Conservation (phyloP, 2,113 vertebrate genomes). For the Amphiprion percula region DNA sequence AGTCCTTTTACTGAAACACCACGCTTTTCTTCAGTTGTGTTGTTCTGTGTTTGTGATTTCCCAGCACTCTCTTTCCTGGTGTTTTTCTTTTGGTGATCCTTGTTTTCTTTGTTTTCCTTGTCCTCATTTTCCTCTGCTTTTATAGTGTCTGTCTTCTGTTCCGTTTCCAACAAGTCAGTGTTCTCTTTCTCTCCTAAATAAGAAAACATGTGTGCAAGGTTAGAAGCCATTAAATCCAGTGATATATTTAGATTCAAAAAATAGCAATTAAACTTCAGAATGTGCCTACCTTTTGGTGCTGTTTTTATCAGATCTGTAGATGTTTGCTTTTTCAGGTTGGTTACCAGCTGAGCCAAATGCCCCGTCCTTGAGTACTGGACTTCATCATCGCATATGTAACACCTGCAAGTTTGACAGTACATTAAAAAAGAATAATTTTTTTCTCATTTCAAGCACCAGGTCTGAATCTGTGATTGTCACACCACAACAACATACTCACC, state of each 20-base stretch:
- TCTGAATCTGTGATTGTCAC: neutral
- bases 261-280: too few relatives aligned
- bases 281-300: conserved; percentile 83
- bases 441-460: neutral
- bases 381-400: conserved; percentile 93
- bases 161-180: conserved; percentile 28
- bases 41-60: conserved; percentile 70
- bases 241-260: neutral
- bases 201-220: neutral
- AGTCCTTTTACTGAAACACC: conserved; percentile 90
- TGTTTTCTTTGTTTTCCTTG: conserved; percentile 81
- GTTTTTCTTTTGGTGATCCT: conserved; percentile 83
- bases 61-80: conserved; percentile 76
- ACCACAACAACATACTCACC: conserved; percentile 81
- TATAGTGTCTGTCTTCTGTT: conserved; percentile 41
- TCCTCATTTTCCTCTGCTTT: conserved; percentile 73
- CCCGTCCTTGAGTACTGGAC: conserved; percentile 88
- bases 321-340: conserved; percentile 89
- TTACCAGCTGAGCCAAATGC: conserved; percentile 91
- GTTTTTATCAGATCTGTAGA: conserved; percentile 58
- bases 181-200: conserved; percentile 68
- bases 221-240: neutral
- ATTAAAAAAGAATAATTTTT: neutral
- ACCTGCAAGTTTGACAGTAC: conserved; percentile 83
- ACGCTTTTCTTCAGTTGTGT: conserved; percentile 40